Conservation (phyloP, 2,113 vertebrate genomes). For the Siniperca knerii region DNA sequence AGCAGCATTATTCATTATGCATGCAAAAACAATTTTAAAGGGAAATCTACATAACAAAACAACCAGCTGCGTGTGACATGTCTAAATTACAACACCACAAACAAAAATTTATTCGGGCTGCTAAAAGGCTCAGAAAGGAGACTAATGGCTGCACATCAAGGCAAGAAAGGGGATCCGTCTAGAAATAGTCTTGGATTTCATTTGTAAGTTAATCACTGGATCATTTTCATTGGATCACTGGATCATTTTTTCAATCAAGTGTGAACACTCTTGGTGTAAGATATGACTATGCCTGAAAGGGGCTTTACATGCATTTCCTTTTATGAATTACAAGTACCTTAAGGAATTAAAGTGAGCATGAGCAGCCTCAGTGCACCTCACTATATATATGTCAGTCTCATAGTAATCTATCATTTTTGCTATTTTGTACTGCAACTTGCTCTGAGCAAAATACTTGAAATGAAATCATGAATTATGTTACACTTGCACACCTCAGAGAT, state of each 20-base stretch:
- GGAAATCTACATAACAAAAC: slow-evolving; percentile 48
- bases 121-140: slow-evolving; percentile 2
- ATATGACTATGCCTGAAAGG: slow-evolving; percentile 16
- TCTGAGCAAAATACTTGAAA: slow-evolving; percentile 18
- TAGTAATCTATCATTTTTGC: slow-evolving; percentile 32
- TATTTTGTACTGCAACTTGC: neutral
- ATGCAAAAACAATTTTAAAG: slow-evolving; percentile 33
- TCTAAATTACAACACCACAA: slow-evolving; percentile 33
- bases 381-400: slow-evolving; percentile 1
- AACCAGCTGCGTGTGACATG: slow-evolving; percentile 8
- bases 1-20: slow-evolving; percentile 14
- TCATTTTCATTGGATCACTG: slow-evolving; percentile 9
- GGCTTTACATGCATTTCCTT: slow-evolving; percentile 16
- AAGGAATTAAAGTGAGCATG: slow-evolving; percentile 3
- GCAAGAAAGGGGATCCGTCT: neutral
- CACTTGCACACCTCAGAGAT: neutral
- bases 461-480: slow-evolving; percentile 22
- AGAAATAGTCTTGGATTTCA: neutral
- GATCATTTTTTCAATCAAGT: neutral
- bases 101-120: neutral
- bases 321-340: slow-evolving; percentile 35
- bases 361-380: slow-evolving; percentile 2
- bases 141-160: slow-evolving; percentile 2
- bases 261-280: neutral
- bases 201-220: slow-evolving; percentile 22